These are phyloP conservation scores for Natator depressus DNA, from an alignment of 2,113 vertebrate genomes.

Conservation along the genomic window DNA sequence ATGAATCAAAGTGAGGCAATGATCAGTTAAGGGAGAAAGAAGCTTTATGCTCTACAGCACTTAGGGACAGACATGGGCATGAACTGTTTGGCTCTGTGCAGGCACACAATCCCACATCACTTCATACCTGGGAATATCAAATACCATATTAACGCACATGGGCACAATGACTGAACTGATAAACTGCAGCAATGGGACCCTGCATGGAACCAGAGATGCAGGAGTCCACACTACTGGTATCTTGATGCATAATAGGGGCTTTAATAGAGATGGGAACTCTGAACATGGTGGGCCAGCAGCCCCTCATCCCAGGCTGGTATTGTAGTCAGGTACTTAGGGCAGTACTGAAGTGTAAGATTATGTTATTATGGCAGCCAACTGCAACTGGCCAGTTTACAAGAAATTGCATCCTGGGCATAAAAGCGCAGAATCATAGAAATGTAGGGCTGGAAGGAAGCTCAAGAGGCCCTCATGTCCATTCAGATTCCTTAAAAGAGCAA, in stretches of 20 bases:
- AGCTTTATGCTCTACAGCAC: neutral
- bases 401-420: neutral
- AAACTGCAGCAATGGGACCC: neutral
- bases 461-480: neutral
- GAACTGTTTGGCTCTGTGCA: neutral
- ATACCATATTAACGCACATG: too few relatives aligned
- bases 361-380: neutral
- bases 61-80: neutral
- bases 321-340: neutral
- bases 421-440: neutral
- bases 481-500: neutral
- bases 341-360: neutral
- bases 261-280: neutral
- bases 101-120: neutral
- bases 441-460: neutral
- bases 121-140: neutral
- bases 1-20: conserved; percentile 5
- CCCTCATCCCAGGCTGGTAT: neutral
- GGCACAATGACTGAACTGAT: neutral
- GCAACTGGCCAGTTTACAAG: neutral
- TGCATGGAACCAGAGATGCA: neutral
- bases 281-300: neutral
- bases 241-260: too few relatives aligned
- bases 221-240: neutral
- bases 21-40: neutral